These are phyloP conservation scores for Fragum sueziense DNA, from an alignment of 2,888 invertebrate genomes.

Conservation along the genomic window DNA sequence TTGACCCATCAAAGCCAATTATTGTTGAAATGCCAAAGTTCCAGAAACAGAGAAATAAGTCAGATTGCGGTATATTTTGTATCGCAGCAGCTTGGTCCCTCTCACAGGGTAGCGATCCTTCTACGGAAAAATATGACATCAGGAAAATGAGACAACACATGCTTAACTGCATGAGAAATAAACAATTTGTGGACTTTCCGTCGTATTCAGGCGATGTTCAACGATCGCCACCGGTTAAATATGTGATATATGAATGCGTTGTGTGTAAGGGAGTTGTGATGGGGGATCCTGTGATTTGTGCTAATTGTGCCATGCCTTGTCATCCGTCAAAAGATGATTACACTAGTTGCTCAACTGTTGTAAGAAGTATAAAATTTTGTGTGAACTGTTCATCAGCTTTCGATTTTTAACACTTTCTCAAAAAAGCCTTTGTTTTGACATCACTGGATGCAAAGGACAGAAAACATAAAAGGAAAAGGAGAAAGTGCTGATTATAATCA, in stretches of 20 bases:
- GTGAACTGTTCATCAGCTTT: neutral
- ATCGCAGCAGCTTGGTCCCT: constrained; percentile 58
- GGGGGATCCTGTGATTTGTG: neutral
- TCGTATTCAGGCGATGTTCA: constrained; percentile 7
- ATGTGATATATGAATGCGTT: constrained; percentile 18
- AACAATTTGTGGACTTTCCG: constrained; percentile 46
- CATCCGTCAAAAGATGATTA: neutral
- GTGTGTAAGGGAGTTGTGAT: constrained; percentile 10
- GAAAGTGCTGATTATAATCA: too few species aligned
- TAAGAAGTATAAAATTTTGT: neutral
- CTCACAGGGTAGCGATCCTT: constrained; percentile 55
- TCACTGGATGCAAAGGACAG: too few species aligned
- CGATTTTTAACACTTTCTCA: too few species aligned
- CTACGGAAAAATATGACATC: constrained; percentile 46
- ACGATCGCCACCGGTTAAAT: neutral
- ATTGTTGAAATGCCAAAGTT: constrained; percentile 55
- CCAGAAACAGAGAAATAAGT: constrained; percentile 55
- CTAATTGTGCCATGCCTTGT: neutral
- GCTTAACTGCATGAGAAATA: constrained; percentile 30
- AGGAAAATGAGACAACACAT: constrained; percentile 50
- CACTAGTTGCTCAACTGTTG: neutral
- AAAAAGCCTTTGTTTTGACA: too few species aligned
- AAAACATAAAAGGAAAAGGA: too few species aligned
- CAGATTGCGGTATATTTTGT: constrained; percentile 62
- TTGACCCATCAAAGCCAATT: constrained; percentile 10